phyloP scores from a whole-genome alignment of 2,888 invertebrate species.

The Dasysyrphus tricinctus region DNA sequence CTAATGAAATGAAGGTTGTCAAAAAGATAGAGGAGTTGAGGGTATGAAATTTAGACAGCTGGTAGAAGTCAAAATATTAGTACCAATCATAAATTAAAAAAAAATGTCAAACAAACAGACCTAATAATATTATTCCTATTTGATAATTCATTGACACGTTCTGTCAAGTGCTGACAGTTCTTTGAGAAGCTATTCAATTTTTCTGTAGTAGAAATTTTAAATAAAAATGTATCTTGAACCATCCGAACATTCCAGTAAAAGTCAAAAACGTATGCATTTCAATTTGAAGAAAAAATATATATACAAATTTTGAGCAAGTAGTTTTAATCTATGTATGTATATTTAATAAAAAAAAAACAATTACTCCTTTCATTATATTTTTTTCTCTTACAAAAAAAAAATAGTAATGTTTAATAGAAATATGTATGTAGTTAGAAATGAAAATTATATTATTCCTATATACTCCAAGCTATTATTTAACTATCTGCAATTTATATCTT shows the following conservation, averaged over 20 bases:
- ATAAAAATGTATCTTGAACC: background rate
- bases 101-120: too few relatives aligned
- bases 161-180: background rate
- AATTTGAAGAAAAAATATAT: constrained; percentile 41
- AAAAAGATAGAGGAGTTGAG: too few relatives aligned
- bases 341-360: constrained; percentile 36
- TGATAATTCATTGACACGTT: too few relatives aligned
- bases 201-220: background rate
- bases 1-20: too few relatives aligned
- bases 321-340: constrained; percentile 41
- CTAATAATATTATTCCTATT: too few relatives aligned
- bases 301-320: constrained; percentile 78
- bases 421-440: constrained; percentile 12
- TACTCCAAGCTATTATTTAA: constrained; percentile 67
- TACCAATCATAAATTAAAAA: too few relatives aligned
- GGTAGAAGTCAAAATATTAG: too few relatives aligned
- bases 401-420: constrained; percentile 4
- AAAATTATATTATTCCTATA: constrained; percentile 54
- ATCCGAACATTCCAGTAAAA: constrained; percentile 2
- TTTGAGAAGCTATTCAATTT: background rate
- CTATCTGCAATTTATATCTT: constrained; percentile 63
- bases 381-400: constrained; percentile 45
- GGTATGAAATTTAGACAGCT: too few relatives aligned
- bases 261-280: constrained; percentile 22
- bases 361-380: constrained; percentile 57